Percentiles rank a stretch among this genome's conserved stretches.
Conservation (phyloP, 2,113 vertebrate species). For the Podiceps cristatus region DNA sequence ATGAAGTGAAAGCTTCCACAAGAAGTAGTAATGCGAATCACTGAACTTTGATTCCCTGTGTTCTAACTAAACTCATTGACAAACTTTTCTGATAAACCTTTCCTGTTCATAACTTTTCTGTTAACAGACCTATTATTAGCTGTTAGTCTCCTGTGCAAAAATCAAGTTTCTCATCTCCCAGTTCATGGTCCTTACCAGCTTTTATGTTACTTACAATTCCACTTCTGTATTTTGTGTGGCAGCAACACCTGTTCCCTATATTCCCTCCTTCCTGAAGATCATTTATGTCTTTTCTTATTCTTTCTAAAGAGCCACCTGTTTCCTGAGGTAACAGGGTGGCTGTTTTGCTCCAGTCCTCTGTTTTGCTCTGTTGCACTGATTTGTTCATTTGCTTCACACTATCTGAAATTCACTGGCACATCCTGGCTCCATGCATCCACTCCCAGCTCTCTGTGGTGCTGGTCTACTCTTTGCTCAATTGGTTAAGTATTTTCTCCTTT, state of each 20-base stretch:
- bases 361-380: not conserved
- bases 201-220: not conserved
- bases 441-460: not conserved
- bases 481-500: not conserved
- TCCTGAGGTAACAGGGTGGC: not conserved
- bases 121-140: not conserved
- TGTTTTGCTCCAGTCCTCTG: not conserved
- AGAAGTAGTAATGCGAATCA: not conserved
- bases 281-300: not conserved
- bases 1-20: not conserved
- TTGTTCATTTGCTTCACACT: not conserved
- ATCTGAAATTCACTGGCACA: not conserved
- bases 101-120: not conserved
- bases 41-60: not conserved
- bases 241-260: not conserved
- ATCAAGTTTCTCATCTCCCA: not conserved
- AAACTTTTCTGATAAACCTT: not conserved
- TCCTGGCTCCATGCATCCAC: not conserved
- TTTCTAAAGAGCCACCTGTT: constrained; percentile 32
- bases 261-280: not conserved
- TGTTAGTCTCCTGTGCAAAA: not conserved
- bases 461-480: not conserved
- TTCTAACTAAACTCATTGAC: not conserved
- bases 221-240: not conserved
- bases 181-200: not conserved